Evolutionary conservation across 2,888 invertebrate species (phyloP), one percentile per base, ranked within the genome.

Genomic region (Onchidella celtica): DNA sequence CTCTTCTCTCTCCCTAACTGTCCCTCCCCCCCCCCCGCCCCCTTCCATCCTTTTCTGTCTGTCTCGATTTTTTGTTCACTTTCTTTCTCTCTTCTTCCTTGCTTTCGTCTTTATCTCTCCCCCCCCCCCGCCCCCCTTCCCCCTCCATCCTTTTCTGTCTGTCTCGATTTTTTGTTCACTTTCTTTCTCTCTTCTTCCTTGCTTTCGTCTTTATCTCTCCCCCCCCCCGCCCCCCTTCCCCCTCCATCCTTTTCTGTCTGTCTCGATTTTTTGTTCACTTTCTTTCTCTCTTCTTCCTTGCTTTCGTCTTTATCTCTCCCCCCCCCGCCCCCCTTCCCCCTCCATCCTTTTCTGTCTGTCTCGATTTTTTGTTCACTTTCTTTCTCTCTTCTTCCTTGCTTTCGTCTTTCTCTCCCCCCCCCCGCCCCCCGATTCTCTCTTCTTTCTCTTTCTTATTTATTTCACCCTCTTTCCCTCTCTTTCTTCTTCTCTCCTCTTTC

Each of bases 1-100:
- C n/a, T n/a, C n/a, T n/a, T n/a, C n/a, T n/a, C n/a, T 27, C 27
- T 38, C 70, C 38, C 70, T 70, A 4, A 32, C 70, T 70, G n/a
- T 38, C 70, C 34, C n/a, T 38, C 70, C 38, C 70, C n/a, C 38
- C 38, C 38, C n/a, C 38, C 70, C 38, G 17, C n/a, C 70, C 38
- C 27, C 27, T 27, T 70, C 38, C 38, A n/a, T 40, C 9, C 38
- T 17, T 70, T 36, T 40, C 47, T 38, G 4, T n/a, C 27, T 40
- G 17, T 38, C 38, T 36, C 34, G n/a, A n/a, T n/a, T 17, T 70
- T 36, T n/a, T n/a, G 21, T 34, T 59, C 61, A 34, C 32, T 55
- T 17, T 32, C 6, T 32, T 24, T 55, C 17, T 34, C 36, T 29
- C 36, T 55, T n/a, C n/a, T n/a, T n/a, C 73, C 34, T 32, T 29